A percentile compares a stretch with the other conserved stretches of the same genome.
Evolutionary conservation across 2,113 vertebrate species (phyloP).

Genomic region (Zingel zingel): DNA sequence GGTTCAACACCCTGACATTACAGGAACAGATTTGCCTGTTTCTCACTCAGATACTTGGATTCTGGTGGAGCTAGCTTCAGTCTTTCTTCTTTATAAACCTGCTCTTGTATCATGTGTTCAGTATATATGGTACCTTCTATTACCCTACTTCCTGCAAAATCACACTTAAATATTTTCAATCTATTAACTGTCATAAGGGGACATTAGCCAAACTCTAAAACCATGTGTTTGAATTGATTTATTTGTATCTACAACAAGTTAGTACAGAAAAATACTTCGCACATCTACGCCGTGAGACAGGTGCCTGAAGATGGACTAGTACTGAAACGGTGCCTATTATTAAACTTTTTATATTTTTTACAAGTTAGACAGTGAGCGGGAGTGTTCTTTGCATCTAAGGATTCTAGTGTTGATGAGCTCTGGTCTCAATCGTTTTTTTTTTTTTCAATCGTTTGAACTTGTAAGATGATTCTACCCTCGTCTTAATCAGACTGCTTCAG

Average conservation of each 20-base stretch:
- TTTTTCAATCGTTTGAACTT: slow-evolving; percentile 39
- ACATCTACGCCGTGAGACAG: too few relatives aligned
- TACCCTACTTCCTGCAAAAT: background rate
- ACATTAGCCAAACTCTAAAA: background rate
- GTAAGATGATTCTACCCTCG: slow-evolving; percentile 6
- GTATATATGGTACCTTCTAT: background rate
- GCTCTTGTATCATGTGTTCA: background rate
- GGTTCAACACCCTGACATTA: slow-evolving; percentile 3
- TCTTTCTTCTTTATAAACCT: background rate
- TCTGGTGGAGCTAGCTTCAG: background rate
- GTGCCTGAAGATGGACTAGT: too few relatives aligned
- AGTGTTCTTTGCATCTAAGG: background rate
- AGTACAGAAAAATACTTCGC: too few relatives aligned
- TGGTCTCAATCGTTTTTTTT: too few relatives aligned
- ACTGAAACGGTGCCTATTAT: too few relatives aligned
- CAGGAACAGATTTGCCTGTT: background rate
- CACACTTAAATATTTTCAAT: background rate
- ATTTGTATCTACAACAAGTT: slow-evolving; percentile 2
- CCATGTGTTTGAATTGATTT: slow-evolving; percentile 4
- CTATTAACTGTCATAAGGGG: background rate
- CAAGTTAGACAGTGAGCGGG: too few relatives aligned
- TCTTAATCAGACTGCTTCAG: slow-evolving; percentile 45
- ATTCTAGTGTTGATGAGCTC: slow-evolving; percentile 1
- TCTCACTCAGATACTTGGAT: background rate
- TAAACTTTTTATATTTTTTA: too few relatives aligned